Conservation (phyloP, 2,797 vertebrate species). For the Acanthopagrus latus region DNA sequence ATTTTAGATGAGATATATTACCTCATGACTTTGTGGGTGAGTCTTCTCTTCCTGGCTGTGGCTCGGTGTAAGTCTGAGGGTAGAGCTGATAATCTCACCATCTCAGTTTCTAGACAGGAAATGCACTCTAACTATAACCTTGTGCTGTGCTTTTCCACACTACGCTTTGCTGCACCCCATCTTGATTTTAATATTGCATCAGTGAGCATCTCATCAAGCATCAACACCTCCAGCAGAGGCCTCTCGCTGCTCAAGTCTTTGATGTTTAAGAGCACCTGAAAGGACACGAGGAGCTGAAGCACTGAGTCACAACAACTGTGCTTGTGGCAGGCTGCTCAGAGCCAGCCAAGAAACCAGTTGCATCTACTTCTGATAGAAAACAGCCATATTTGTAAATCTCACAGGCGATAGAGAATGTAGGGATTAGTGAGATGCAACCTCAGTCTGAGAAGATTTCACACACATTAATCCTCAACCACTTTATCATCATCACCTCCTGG, state of each 20-base stretch:
- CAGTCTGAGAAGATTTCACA: too few species aligned
- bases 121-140: not conserved
- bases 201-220: constrained; percentile 1
- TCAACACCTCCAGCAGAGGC: constrained; percentile 85
- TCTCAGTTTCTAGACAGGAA: constrained; percentile 48
- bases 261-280: constrained; percentile 90
- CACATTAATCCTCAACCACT: too few species aligned
- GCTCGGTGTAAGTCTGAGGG: constrained; percentile 8
- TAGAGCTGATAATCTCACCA: constrained; percentile 40
- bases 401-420: too few species aligned
- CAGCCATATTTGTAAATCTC: not conserved
- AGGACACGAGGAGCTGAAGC: constrained; percentile 23
- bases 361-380: not conserved
- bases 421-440: too few species aligned
- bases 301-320: constrained; percentile 31
- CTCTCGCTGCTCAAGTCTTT: constrained; percentile 83
- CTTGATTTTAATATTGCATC: constrained; percentile 41
- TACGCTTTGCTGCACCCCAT: constrained; percentile 28
- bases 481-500: too few species aligned
- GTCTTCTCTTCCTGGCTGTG: constrained; percentile 14
- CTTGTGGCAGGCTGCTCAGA: not conserved
- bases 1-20: constrained; percentile 52
- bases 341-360: constrained; percentile 6
- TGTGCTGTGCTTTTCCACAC: constrained; percentile 20
- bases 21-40: constrained; percentile 6